Conservation (phyloP, 2,113 vertebrate species). For the Serilophus lunatus region DNA sequence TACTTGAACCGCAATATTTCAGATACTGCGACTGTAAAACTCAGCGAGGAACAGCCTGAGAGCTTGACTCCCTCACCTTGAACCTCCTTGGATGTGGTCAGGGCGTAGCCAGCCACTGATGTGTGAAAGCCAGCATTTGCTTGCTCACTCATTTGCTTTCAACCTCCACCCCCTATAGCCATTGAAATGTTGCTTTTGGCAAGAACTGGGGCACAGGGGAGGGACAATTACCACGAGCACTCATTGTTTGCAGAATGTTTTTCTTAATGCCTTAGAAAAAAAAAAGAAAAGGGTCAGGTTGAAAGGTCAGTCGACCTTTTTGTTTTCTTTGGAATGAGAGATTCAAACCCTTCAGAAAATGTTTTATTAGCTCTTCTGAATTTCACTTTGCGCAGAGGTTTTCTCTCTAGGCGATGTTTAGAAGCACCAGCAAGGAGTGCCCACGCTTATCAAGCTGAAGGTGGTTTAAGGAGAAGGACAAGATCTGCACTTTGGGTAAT, state of each 20-base stretch:
- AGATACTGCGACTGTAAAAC: not conserved
- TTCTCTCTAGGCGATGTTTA: constrained; percentile 56
- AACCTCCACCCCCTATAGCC: constrained; percentile 63
- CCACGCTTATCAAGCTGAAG: constrained; percentile 14
- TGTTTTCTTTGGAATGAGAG: constrained; percentile 69
- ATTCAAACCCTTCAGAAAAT: constrained; percentile 68
- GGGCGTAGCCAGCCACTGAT: constrained; percentile 53
- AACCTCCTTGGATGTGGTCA: constrained; percentile 54
- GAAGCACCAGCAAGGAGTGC: constrained; percentile 38
- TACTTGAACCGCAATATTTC: not conserved
- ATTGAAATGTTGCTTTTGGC: constrained; percentile 73
- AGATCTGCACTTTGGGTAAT: not conserved
- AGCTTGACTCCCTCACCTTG: constrained; percentile 58
- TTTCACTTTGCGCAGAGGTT: constrained; percentile 58
- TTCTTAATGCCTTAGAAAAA: constrained; percentile 66
- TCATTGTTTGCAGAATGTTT: constrained; percentile 74
- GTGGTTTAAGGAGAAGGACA: constrained; percentile 53
- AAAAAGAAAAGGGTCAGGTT: constrained; percentile 61
- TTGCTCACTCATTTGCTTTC: constrained; percentile 63
- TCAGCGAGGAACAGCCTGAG: not conserved
- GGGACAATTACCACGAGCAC: constrained; percentile 66
- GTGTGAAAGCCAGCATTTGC: constrained; percentile 63
- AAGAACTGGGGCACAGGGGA: constrained; percentile 61
- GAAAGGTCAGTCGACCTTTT: constrained; percentile 68
- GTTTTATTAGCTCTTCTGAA: constrained; percentile 66